phyloP scores from a whole-genome alignment of 2,888 invertebrate genomes.

The Amaurobius ferox region DNA sequence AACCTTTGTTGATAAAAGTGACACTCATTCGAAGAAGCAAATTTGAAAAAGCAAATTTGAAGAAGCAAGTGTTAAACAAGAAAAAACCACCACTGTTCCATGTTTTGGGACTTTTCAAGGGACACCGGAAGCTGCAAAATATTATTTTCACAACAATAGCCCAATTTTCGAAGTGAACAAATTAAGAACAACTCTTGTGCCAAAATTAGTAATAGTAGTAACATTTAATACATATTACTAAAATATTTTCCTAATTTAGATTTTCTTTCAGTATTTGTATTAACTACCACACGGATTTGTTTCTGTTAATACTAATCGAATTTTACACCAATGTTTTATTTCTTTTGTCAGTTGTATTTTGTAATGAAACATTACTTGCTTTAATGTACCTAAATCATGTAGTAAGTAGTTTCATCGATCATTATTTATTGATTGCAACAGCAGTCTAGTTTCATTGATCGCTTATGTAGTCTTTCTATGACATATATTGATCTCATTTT shows the following conservation, averaged over 20 bases:
- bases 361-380: no score
- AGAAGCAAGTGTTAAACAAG: not conserved
- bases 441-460: no score
- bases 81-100: not conserved
- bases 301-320: no score
- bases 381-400: no score
- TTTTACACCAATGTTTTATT: no score
- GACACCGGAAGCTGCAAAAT: not conserved
- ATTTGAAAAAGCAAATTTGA: not conserved
- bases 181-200: constrained; percentile 3
- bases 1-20: not conserved
- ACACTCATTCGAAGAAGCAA: not conserved
- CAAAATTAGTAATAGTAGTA: not conserved
- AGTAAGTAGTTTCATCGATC: no score
- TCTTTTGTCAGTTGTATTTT: no score
- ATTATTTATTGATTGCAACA: no score
- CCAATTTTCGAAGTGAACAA: not conserved
- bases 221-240: no score
- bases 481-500: constrained; percentile 1
- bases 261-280: no score
- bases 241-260: not conserved
- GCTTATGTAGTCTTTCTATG: no score
- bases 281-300: no score
- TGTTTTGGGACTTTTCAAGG: not conserved
- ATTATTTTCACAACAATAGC: not conserved